Evolutionary conservation across 2,888 invertebrate species (phyloP), one percentile per base, ranked within the genome.

Genomic region (Stegana nigrithorax): DNA sequence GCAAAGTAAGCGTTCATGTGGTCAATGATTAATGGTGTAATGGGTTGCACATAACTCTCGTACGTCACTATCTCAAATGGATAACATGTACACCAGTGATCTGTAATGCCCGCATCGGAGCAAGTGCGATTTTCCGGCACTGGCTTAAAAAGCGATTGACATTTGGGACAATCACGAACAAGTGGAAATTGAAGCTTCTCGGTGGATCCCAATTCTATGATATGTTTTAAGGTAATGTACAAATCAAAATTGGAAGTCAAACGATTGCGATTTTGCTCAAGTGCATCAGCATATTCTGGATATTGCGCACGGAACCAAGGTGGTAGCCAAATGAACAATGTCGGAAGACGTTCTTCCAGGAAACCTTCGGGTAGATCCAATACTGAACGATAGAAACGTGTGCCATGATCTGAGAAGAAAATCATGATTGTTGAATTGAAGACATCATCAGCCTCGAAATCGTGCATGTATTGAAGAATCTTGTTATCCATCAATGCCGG

Each of bases 331-430:
- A 93, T 83, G 73, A 90, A 91, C 45, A 92, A 85, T 75, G 90
- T 89, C 0, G 93, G 93, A 70, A 93, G 76, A 14, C 92, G 88
- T 70, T 92, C 92, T 73, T 93, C 93, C 68, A 92, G 89, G 87
- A 91, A 93, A 0, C 92, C 91, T 42, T 90, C 88, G 44, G 89
- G 85, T 4, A 89, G 88, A 26, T n/a, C n/a, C n/a, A n/a, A n/a
- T n/a, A n/a, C 86, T 25, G 90, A 87, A 17, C 88, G 87, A 0
- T 93, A 93, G 78, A 89, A 92, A 12, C 92, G 87, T 72, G 91
- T 88, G 0, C 93, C 93, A 73, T 93, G 92, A 75, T 93, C 92
- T 73, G 93, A 92, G 63, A 93, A 85, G 64, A 92, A 89, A 56
- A 93, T 86, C 0, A 93, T 83, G 71, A 93, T 88, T 1, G 91